Evolutionary conservation across 2,888 invertebrate species (phyloP).

Genomic region (Lasius fuliginosus): DNA sequence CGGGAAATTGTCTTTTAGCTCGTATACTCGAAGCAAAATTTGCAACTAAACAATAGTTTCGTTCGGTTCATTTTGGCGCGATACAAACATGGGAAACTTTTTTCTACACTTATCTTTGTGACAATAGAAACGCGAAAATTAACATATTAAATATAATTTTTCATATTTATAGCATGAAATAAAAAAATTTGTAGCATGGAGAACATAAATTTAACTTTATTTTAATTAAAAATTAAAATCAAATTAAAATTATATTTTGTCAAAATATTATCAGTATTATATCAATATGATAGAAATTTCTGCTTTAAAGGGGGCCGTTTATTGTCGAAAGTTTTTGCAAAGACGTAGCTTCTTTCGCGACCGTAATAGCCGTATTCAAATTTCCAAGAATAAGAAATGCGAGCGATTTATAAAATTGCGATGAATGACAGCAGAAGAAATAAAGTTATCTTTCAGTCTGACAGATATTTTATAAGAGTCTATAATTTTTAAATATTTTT

Average conservation of each 20-base stretch:
- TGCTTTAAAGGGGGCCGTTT: neutral
- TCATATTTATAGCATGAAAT: neutral
- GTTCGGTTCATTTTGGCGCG: neutral
- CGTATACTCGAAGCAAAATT: neutral
- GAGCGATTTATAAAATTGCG: neutral
- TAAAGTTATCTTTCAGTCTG: neutral
- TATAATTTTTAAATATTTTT: conserved; percentile 40
- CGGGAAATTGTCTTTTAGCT: neutral
- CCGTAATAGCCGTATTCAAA: neutral
- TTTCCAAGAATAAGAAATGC: neutral
- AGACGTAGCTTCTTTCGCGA: neutral
- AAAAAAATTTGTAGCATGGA: neutral
- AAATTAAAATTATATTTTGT: neutral
- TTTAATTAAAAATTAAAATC: neutral
- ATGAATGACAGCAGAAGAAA: neutral
- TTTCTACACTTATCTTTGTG: neutral
- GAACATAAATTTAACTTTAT: neutral
- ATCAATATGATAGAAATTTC: neutral
- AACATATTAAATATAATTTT: neutral
- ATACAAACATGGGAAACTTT: neutral
- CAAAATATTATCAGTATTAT: neutral
- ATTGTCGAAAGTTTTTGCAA: neutral
- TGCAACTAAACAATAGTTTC: neutral
- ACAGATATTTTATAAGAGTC: conserved; percentile 22
- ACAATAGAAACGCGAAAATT: neutral